Conservation (phyloP, 1,140 invertebrate species). For the Zaprionus inermis region DNA sequence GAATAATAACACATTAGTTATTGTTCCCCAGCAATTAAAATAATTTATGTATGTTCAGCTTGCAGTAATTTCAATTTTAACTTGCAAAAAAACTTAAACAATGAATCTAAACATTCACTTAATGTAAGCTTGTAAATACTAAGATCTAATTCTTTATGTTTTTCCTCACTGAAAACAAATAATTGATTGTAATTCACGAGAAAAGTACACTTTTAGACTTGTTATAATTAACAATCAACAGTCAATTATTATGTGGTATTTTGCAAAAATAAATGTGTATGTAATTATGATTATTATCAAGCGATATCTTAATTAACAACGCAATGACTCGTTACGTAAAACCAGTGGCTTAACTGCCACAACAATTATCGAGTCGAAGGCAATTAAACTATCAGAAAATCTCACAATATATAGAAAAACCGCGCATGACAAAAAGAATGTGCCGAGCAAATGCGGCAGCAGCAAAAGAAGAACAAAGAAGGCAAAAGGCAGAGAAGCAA, state of each 20-base stretch:
- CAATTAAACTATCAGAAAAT: conserved; percentile 78
- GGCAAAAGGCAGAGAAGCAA: not conserved
- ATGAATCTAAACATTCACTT: no score
- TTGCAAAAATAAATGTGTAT: conserved; percentile 5
- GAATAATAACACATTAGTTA: not conserved
- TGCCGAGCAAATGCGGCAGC: conserved; percentile 23
- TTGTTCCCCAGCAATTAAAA: conserved; percentile 1
- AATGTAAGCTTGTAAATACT: no score
- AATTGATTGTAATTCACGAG: conserved; percentile 10
- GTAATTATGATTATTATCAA: conserved; percentile 69
- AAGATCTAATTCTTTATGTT: no score
- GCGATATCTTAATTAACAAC: conserved; percentile 69
- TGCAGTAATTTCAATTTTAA: no score
- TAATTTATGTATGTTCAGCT: not conserved
- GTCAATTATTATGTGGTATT: conserved; percentile 15
- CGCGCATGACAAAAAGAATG: conserved; percentile 56
- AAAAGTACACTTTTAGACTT: not conserved
- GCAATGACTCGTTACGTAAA: conserved; percentile 48
- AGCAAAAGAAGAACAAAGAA: conserved; percentile 1
- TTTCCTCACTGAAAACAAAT: no score
- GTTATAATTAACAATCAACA: conserved; percentile 12
- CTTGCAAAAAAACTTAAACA: no score
- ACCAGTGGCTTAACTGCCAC: conserved; percentile 58
- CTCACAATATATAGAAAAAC: conserved; percentile 49
- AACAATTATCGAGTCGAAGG: conserved; percentile 58